Evolutionary conservation across 2,888 invertebrate species (phyloP).

Genomic region (Panopea generosa): DNA sequence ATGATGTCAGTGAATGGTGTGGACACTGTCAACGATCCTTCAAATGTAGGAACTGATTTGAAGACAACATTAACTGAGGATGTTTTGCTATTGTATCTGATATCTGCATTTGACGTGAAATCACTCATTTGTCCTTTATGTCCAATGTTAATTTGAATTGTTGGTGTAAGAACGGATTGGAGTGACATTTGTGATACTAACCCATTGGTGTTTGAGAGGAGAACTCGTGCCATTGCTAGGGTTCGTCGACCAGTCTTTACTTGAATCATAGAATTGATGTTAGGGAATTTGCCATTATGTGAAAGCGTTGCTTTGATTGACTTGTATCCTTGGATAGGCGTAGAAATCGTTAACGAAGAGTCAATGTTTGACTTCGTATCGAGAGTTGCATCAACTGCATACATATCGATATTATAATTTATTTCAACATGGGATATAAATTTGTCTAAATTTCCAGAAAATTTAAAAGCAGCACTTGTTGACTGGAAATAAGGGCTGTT

Average conservation of each 20-base stretch:
- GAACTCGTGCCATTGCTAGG: constrained; percentile 21
- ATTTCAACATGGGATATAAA: constrained; percentile 23
- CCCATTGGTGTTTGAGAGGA: too few relatives aligned
- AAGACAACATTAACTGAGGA: constrained; percentile 15
- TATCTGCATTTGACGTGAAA: too few relatives aligned
- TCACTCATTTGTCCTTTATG: too few relatives aligned
- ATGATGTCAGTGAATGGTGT: constrained; percentile 17
- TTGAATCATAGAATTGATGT: constrained; percentile 18
- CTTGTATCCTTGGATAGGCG: too few relatives aligned
- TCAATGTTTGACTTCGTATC: too few relatives aligned
- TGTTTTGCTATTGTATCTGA: too few relatives aligned
- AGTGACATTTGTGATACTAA: too few relatives aligned
- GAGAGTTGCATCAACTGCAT: constrained; percentile 29
- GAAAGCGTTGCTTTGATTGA: too few relatives aligned
- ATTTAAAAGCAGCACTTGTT: constrained; percentile 3
- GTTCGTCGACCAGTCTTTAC: constrained; percentile 48
- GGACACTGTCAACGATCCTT: constrained; percentile 6
- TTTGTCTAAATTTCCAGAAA: constrained; percentile 11
- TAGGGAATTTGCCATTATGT: too few relatives aligned
- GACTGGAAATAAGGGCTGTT: constrained; percentile 31
- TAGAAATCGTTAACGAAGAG: too few relatives aligned
- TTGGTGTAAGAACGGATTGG: too few relatives aligned
- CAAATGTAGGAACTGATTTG: constrained; percentile 12
- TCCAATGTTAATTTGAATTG: too few relatives aligned
- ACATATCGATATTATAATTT: constrained; percentile 21